A percentile compares a stretch with the other conserved stretches of the same genome.
Evolutionary conservation across 2,113 vertebrate species (phyloP).

Genomic region (Sphaerodactylus townsendi): DNA sequence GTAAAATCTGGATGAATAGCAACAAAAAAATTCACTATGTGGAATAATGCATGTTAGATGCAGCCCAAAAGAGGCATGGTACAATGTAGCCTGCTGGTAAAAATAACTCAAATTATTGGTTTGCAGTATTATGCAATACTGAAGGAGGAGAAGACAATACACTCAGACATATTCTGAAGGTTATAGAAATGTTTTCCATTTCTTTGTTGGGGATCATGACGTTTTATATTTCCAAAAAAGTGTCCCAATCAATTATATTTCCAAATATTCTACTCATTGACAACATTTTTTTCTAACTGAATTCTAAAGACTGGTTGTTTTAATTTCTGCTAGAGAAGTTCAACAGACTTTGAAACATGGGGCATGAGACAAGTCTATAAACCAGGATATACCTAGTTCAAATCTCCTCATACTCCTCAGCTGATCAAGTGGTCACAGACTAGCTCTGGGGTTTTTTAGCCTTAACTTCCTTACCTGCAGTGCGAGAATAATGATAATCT

Average conservation of each 20-base stretch:
- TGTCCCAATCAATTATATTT: slow-evolving; percentile 23
- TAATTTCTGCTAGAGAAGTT: not conserved
- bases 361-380: not conserved
- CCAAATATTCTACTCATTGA: not conserved
- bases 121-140: slow-evolving; percentile 18
- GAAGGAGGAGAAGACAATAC: not conserved
- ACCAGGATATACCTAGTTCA: not conserved
- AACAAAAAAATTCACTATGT: not conserved
- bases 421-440: not conserved
- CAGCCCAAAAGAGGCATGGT: not conserved
- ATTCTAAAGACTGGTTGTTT: not conserved
- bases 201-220: not conserved
- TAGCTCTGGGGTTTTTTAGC: not conserved
- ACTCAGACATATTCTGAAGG: not conserved
- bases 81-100: rapidly evolving
- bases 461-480: not conserved
- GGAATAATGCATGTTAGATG: not conserved
- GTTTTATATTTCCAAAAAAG: slow-evolving; percentile 16
- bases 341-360: not conserved
- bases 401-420: not conserved
- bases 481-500: not conserved
- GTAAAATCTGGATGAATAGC: slow-evolving; percentile 17
- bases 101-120: slow-evolving; percentile 11
- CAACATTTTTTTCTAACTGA: slow-evolving; percentile 5
- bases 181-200: slow-evolving; percentile 13